Percentiles rank a stretch among this genome's conserved stretches.
Evolutionary conservation across 1,140 invertebrate genomes (phyloP).

Genomic region (Drosophila kikkawai): DNA sequence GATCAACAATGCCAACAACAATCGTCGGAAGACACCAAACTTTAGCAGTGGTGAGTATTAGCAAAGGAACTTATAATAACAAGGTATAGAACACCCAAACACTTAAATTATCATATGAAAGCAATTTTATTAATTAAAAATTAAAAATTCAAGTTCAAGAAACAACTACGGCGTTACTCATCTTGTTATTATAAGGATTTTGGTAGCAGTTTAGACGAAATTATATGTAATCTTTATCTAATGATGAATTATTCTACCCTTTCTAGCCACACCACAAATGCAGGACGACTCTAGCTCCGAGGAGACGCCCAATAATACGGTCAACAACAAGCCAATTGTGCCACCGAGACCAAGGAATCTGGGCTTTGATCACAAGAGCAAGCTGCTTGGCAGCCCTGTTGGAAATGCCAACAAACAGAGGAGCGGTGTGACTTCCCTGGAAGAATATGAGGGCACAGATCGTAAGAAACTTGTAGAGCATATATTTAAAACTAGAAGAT

Average conservation of each 20-base stretch:
- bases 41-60: constrained; percentile 88
- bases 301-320: constrained; percentile 86
- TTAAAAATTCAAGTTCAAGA: neutral
- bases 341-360: constrained; percentile 87
- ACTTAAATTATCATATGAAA: neutral
- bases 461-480: constrained; percentile 44
- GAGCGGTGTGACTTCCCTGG: constrained; percentile 45
- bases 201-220: neutral
- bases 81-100: no score
- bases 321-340: constrained; percentile 87
- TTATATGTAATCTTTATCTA: neutral
- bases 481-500: neutral
- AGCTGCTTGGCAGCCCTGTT: constrained; percentile 54
- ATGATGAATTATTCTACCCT: constrained; percentile 73
- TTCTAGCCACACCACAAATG: constrained; percentile 80
- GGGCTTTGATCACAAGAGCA: constrained; percentile 79
- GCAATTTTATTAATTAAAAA: neutral
- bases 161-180: neutral
- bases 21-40: constrained; percentile 87
- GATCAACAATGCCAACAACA: constrained; percentile 70
- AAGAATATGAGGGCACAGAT: constrained; percentile 71
- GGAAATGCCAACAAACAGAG: constrained; percentile 53
- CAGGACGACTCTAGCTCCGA: constrained; percentile 92
- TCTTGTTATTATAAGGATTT: neutral
- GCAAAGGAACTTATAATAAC: neutral